A percentile compares a stretch with the other conserved stretches of the same genome.
Evolutionary conservation across 2,113 vertebrate species (phyloP).

Genomic region (Argyrosomus japonicus): DNA sequence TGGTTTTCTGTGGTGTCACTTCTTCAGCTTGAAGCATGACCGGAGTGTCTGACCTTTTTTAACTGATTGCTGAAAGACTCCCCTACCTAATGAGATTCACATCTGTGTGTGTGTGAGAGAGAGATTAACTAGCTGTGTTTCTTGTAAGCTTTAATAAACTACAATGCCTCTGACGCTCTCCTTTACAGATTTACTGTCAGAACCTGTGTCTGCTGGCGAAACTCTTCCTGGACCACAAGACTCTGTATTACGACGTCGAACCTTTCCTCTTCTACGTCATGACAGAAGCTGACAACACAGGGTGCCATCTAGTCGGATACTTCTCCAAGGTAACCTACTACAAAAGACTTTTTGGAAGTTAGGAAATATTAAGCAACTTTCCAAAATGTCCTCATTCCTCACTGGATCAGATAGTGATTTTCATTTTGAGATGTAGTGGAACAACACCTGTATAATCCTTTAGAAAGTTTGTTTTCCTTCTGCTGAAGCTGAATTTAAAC

Average conservation of each 20-base stretch:
- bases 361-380: background rate
- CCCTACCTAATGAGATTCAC: background rate
- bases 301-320: conserved; percentile 93
- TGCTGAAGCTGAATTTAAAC: background rate
- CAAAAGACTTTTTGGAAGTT: background rate
- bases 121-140: background rate
- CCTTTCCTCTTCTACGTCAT: conserved; percentile 95
- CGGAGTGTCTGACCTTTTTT: background rate
- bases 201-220: conserved; percentile 93
- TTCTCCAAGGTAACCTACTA: conserved; percentile 89
- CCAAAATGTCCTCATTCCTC: background rate
- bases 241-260: conserved; percentile 92
- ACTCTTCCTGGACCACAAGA: conserved; percentile 94
- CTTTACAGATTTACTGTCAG: conserved; percentile 91
- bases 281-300: conserved; percentile 92
- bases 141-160: background rate
- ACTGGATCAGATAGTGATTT: background rate
- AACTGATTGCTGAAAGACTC: background rate
- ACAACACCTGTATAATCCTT: background rate
- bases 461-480: background rate
- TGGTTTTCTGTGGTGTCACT: no score
- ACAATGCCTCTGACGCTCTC: background rate
- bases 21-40: background rate
- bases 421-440: background rate
- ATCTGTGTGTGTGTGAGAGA: background rate